A percentile compares a stretch with the other conserved stretches of the same genome.
Evolutionary conservation across 2,888 invertebrate genomes (phyloP).

Genomic region (Nematopogon swammerdamellus): DNA sequence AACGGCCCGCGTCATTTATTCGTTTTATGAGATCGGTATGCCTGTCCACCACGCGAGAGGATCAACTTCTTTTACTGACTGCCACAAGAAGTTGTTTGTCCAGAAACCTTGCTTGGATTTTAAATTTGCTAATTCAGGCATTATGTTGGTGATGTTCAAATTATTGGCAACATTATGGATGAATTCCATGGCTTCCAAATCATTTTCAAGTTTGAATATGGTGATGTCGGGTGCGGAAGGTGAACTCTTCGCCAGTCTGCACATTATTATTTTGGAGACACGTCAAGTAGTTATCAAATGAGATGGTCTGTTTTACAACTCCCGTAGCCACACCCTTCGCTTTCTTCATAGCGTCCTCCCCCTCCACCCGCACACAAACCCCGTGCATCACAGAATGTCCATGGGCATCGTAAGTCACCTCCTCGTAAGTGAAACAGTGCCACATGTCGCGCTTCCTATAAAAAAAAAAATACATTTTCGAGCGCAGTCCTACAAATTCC

Average conservation of each 20-base stretch:
- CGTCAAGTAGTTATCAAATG: not conserved
- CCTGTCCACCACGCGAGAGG: too few species aligned
- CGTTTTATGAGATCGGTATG: not conserved
- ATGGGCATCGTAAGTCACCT: too few species aligned
- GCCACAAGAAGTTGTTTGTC: too few species aligned
- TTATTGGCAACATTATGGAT: too few species aligned
- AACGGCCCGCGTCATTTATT: not conserved
- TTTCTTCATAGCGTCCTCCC: not conserved
- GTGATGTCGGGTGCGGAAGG: not conserved
- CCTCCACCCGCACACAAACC: not conserved
- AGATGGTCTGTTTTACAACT: not conserved
- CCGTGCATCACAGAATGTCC: too few species aligned
- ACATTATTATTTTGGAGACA: not conserved
- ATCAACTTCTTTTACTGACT: too few species aligned
- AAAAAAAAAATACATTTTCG: slow-evolving; percentile 10
- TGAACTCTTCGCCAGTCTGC: not conserved
- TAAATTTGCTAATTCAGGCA: too few species aligned
- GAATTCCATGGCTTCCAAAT: too few species aligned
- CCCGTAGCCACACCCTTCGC: not conserved
- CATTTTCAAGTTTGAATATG: not conserved
- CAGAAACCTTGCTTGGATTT: too few species aligned
- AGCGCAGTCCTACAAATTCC: slow-evolving; percentile 8
- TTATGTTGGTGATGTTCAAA: too few species aligned
- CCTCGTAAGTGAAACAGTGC: too few species aligned
- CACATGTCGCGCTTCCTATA: too few species aligned